Evolutionary conservation across 2,888 invertebrate species (phyloP), one percentile per base, ranked within the genome.

Genomic region (Antitype chi): DNA sequence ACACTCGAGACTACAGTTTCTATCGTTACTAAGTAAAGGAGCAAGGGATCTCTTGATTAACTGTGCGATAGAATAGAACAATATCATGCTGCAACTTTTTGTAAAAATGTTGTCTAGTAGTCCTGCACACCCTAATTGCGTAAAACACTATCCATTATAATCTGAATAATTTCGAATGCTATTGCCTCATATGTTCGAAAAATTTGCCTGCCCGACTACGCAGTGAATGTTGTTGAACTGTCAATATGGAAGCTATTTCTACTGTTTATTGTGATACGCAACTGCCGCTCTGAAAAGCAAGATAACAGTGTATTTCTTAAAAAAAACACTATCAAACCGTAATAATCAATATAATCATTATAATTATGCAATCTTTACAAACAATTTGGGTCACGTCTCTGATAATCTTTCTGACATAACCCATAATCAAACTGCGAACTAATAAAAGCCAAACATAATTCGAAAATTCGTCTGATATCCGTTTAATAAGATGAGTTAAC

Each of bases 401-500:
- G 15, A 79, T 70, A 17, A 68, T 55, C 43, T 53, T 7, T 32
- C 20, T 59, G 49, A 75, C 28, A 80, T 70, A 81, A 81, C 57
- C 63, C 47, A 38, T 53, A 80, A 53, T 47, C 15, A n/a, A 47
- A 52, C 20, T 32, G n/a, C 23, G 17, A 53, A 77, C n/a, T 28
- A 70, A 57, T 67, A 66, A 59, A 67, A 66, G 15, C 32, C 6
- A 17, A n/a, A 25, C 11, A 23, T 70, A 59, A 70, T 70, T 62
- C 23, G 59, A 53, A 43, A 69, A 70, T 59, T 57, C 17, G 15
- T 25, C 15, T 23, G 25, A 49, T 55, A 74, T 67, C 73, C 57
- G 47, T 59, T 52, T 69, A 47, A 43, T 32, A 64, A 47, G 49
- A 79, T 59, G 57, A 79, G 57, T 38, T 1, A 47, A 59, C 8